Base-by-base conservation (phyloP, 2,888 invertebrate genomes). In the Agelastica alni region DNA sequence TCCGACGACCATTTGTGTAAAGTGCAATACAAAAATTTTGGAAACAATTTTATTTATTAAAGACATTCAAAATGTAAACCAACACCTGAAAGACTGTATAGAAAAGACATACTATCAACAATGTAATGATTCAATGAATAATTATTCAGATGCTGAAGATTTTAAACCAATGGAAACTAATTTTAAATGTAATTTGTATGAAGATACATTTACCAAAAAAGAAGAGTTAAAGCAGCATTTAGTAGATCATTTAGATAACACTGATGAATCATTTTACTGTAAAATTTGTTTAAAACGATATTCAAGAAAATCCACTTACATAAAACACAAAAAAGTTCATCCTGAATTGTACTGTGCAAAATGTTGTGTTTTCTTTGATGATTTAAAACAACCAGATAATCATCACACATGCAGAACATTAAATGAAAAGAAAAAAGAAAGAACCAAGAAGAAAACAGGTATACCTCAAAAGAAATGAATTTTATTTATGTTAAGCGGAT, bases 321-420 rank as follows among this genome's bases (percentile, higher is more conserved):
- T 41, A 28, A 46, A 17, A 20, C 59, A 56, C 26, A 49, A 47
- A 49, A 59, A 44, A 17, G 48, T 2, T 12, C 56, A 59, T 43
- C n/a, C 13, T 20, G 47, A 59, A 45, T 17, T 59, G 10, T 48
- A 51, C 28, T 59, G 59, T 30, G n/a, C 4, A 14, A 13, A 10
- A 2, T 59, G 56, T 28, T 26, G 30, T 10, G 22, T 31, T 22
- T 31, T 32, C 12, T 53, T 56, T 31, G 31, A 56, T 31, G 13
- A 20, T 6, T 18, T 7, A 46, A 2, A 3, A 1, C 32, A 31
- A 14, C 13, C 30, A 12, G 13, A 14, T 14, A 42, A 14, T 31
- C 58, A 56, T 53, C n/a, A n/a, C n/a, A n/a, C n/a, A n/a, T n/a
- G n/a, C n/a, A n/a, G n/a, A 6, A 34, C 45, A 53, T 7, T 20